Evolutionary conservation across 2,888 invertebrate genomes (phyloP).

Genomic region (Choreutis nemorana): DNA sequence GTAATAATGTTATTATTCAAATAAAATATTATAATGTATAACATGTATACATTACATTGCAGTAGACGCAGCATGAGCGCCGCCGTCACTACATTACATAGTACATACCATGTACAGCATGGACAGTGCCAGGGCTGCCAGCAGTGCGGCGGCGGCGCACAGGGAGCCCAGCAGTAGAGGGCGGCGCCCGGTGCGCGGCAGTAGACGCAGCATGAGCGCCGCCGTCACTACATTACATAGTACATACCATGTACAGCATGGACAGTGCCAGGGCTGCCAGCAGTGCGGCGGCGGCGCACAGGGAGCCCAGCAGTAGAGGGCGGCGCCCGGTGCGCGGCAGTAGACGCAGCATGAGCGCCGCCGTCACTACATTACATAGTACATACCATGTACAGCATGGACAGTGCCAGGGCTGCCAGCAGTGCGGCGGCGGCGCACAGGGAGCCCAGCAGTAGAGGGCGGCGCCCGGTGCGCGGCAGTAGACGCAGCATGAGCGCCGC

Average conservation of each 20-base stretch:
- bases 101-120: slow-evolving; percentile 72
- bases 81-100: no score
- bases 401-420: slow-evolving; percentile 68
- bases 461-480: slow-evolving; percentile 72
- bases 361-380: slow-evolving; percentile 69
- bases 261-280: slow-evolving; percentile 70
- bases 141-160: slow-evolving; percentile 59
- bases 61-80: no score
- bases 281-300: slow-evolving; percentile 61
- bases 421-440: slow-evolving; percentile 63
- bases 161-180: slow-evolving; percentile 72
- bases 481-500: slow-evolving; percentile 71
- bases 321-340: slow-evolving; percentile 75
- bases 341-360: slow-evolving; percentile 69
- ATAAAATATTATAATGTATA: no score
- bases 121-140: slow-evolving; percentile 69
- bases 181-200: slow-evolving; percentile 74
- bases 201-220: slow-evolving; percentile 68
- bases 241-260: slow-evolving; percentile 72
- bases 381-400: slow-evolving; percentile 73
- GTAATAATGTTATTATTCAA: no score
- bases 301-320: slow-evolving; percentile 71
- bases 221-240: slow-evolving; percentile 71
- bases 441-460: slow-evolving; percentile 73
- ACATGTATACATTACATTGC: no score